Evolutionary conservation across 2,113 vertebrate genomes (phyloP), one percentile per base, ranked within the genome.

Genomic region (Trinectes maculatus): DNA sequence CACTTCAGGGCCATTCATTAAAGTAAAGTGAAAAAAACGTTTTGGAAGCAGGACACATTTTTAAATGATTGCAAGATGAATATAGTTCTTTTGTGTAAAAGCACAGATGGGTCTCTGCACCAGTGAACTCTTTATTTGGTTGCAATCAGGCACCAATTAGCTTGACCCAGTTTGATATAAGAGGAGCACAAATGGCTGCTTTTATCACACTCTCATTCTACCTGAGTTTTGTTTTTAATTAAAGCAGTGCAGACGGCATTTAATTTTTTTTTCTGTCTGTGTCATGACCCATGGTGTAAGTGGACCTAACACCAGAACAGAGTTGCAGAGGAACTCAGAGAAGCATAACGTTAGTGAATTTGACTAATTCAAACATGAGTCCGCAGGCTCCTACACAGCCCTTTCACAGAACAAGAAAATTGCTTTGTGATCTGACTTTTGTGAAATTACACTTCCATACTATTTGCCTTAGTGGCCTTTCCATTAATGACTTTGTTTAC

Each of bases 131-230:
- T 76, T 75, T 66, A 80, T 64, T 64, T 37, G 40, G 40, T 16
- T 18, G 60, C 34, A 80, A 70, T 77, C 70, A 68, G 51, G 43
- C 36, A 0, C 60, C 74, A 81, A 76, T 77, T 86, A 82, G 63
- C 47, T 62, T 79, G 78, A 79, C 84, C 84, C 39, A 79, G 47
- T 77, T 82, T 74, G 57, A 44, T 31, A n/a, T 33, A 37, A 47
- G 24, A 53, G 56, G 34, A 60, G 36, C 18, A 18, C 24, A n/a
- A 62, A 12, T 2, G 8, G 37, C 42, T 36, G 26, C 21, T 28
- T 52, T 67, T 55, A n/a, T 59, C 11, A 10, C 15, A 43, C 9
- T 19, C 8, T 19, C 19, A 10, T 52, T 51, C 19, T 18, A 29
- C 24, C 40, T 28, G 8, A 16, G 29, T 26, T 33, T 51, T 3